Conservation (phyloP, 2,113 vertebrate species). For the Ochotona curzoniae region DNA sequence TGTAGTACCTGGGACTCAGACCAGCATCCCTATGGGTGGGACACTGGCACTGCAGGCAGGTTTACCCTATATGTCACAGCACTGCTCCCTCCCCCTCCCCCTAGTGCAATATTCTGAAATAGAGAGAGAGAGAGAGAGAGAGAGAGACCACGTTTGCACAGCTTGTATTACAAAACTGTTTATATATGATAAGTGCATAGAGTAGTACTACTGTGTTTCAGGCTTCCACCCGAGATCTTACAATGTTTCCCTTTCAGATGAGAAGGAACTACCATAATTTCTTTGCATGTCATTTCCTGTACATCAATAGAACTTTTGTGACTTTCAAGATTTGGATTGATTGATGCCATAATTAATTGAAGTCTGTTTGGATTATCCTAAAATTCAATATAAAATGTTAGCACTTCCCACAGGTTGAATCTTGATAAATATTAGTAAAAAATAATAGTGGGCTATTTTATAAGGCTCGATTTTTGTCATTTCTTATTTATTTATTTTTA, state of each 20-base stretch:
- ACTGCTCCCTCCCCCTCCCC: no score
- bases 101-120: no score
- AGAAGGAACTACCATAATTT: background rate
- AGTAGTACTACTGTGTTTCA: no score
- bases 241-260: no score
- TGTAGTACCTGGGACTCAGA: no score
- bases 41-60: no score
- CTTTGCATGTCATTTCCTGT: conserved; percentile 4
- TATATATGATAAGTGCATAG: no score
- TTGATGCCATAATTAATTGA: background rate
- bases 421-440: conserved; percentile 27
- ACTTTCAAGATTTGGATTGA: conserved; percentile 1
- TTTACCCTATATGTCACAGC: no score
- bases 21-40: no score
- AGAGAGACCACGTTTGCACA: background rate
- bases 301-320: background rate
- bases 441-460: background rate
- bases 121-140: no score
- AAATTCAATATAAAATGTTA: conserved; percentile 34
- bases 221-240: no score
- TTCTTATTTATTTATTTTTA: no score
- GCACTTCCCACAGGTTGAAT: background rate
- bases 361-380: background rate
- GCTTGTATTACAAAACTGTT: background rate
- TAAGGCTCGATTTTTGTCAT: background rate